Percentiles rank a stretch among this genome's conserved stretches.
Conservation (phyloP, 2,888 invertebrate genomes). For the Prosopocoilus inquinatus region DNA sequence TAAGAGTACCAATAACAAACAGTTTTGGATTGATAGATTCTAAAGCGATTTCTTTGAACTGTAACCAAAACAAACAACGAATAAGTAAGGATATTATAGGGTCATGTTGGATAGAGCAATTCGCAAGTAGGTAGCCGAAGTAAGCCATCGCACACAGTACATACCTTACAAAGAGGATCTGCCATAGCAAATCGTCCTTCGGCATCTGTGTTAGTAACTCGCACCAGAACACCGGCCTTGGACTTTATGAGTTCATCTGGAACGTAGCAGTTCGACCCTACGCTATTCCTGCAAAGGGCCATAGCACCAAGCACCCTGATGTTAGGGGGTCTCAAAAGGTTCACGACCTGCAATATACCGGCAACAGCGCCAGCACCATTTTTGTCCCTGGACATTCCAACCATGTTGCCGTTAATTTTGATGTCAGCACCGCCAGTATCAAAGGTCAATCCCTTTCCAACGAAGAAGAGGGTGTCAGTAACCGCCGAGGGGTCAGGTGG, state of each 20-base stretch:
- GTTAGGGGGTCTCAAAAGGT: constrained; percentile 64
- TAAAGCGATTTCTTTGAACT: constrained; percentile 69
- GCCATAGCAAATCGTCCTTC: constrained; percentile 94
- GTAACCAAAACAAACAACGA: constrained; percentile 25
- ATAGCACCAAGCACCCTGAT: constrained; percentile 80
- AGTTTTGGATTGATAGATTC: constrained; percentile 75
- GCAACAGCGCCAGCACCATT: constrained; percentile 92
- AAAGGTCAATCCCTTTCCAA: constrained; percentile 91
- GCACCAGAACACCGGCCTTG: constrained; percentile 77
- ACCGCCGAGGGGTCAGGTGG: constrained; percentile 54
- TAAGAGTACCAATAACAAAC: constrained; percentile 88
- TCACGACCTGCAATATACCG: constrained; percentile 81
- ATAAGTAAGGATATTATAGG: too few species aligned
- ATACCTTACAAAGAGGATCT: constrained; percentile 76
- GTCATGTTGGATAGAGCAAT: too few species aligned
- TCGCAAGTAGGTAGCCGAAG: too few species aligned
- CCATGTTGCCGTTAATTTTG: constrained; percentile 79
- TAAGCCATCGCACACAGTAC: too few species aligned
- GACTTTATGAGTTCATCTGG: constrained; percentile 86
- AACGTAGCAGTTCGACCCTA: constrained; percentile 85
- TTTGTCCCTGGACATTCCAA: constrained; percentile 91
- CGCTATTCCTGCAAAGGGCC: constrained; percentile 85
- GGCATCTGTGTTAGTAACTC: constrained; percentile 93
- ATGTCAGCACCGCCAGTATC: constrained; percentile 85
- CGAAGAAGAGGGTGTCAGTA: constrained; percentile 75